Evolutionary conservation across 2,797 vertebrate species (phyloP).

Genomic region (Fistularia tabacaria): DNA sequence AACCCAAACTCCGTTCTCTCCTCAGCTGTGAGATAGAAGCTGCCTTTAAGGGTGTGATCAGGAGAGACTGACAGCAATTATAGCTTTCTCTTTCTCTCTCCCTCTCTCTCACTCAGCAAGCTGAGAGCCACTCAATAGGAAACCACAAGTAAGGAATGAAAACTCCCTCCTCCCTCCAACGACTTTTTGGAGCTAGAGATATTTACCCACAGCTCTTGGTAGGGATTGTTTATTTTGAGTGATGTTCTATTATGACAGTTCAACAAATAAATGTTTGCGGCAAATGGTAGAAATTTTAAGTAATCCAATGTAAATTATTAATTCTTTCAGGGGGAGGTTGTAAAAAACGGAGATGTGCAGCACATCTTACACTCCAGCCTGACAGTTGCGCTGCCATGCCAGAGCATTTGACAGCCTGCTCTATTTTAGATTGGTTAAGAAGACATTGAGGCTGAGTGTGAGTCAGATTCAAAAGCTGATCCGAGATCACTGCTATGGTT

Average conservation of each 20-base stretch:
- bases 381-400: slow-evolving; percentile 67
- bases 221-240: slow-evolving; percentile 72
- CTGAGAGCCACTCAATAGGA: slow-evolving; percentile 68
- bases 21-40: slow-evolving; percentile 60
- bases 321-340: slow-evolving; percentile 58
- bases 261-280: slow-evolving; percentile 70
- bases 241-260: slow-evolving; percentile 76
- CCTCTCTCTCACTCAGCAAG: slow-evolving; percentile 29
- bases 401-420: slow-evolving; percentile 70
- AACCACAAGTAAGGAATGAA: slow-evolving; percentile 66
- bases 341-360: slow-evolving; percentile 45
- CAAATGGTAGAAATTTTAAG: slow-evolving; percentile 63
- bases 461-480: slow-evolving; percentile 57
- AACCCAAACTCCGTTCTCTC: slow-evolving; percentile 66
- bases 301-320: slow-evolving; percentile 70
- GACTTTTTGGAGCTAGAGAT: slow-evolving; percentile 56
- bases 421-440: slow-evolving; percentile 64
- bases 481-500: slow-evolving; percentile 45
- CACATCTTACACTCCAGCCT: slow-evolving; percentile 58
- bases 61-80: slow-evolving; percentile 85
- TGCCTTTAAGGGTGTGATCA: slow-evolving; percentile 69
- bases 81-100: slow-evolving; percentile 55
- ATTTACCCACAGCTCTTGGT: slow-evolving; percentile 66
- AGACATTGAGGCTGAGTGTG: slow-evolving; percentile 54
- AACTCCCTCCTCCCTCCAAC: slow-evolving; percentile 33